Evolutionary conservation across 1,140 invertebrate species (phyloP), one percentile per base, ranked within the genome.

Genomic region (Aplysia californica): DNA sequence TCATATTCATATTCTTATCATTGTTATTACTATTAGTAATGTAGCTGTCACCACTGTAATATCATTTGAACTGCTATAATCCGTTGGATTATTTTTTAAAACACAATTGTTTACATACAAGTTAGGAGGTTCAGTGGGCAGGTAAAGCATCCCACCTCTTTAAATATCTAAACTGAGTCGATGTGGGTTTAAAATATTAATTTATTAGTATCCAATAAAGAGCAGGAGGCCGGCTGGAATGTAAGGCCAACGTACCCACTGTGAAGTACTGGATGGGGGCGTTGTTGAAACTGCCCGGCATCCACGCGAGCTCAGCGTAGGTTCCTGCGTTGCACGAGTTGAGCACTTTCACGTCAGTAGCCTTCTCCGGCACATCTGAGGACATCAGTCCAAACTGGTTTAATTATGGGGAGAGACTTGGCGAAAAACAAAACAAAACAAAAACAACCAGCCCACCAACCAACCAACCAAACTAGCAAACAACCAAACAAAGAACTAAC

Each of bases 341-440:
- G 20, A 78, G 31, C 23, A 83, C 44, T 5, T 79, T 58, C 90
- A 85, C 88, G 41, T 97, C 89, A 39, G 90, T 89, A 0, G 98
- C 98, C 0, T 95, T 90, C 89, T 98, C 98, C 5, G 98, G 98
- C n/a, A 96, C 95, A 90, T 98, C 97, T 94, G 50, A 18, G 6
- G 58, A 59, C 6, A 59, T n/a, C n/a, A n/a, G n/a, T n/a, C n/a
- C n/a, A n/a, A n/a, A n/a, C n/a, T n/a, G n/a, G n/a, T n/a, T n/a
- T n/a, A n/a, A n/a, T n/a, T n/a, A n/a, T n/a, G n/a, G n/a, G n/a
- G n/a, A n/a, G n/a, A n/a, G n/a, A n/a, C n/a, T n/a, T n/a, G n/a
- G n/a, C n/a, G n/a, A n/a, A n/a, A n/a, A n/a, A n/a, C n/a, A n/a
- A n/a, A n/a, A n/a, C n/a, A n/a, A n/a, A n/a, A n/a, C n/a, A n/a